Evolutionary conservation across 1,140 invertebrate species (phyloP), one percentile per base, ranked within the genome.

Genomic region (Lutraria rhynchaena): DNA sequence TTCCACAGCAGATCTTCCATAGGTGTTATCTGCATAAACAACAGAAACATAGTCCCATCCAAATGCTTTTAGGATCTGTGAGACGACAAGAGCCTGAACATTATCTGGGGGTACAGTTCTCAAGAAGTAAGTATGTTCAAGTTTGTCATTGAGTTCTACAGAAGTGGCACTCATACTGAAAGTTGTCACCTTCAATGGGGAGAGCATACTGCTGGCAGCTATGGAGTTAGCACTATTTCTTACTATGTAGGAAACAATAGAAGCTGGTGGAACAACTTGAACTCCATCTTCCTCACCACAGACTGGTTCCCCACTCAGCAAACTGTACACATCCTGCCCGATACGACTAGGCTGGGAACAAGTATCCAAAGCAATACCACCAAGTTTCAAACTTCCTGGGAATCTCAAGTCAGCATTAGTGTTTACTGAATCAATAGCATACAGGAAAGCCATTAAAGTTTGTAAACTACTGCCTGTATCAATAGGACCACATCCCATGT

Each of bases 161-260:
- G 95, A 95, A n/a, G 96, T 96, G 1, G 96, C 95, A 13, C 95
- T 96, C 90, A 96, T 96, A 55, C 95, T 96, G 85, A 97, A 95
- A 5, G 86, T 67, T 29, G 88, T 88, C 19, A 90, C 83, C 22
- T 86, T 83, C 19, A 87, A 63, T 5, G 87, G 85, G 5, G 88
- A 86, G 17, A 90, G 35, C 31, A 89, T 89, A n/a, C 85, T 82
- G 67, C 86, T 87, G 0, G 87, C 75, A 11, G 85, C 82, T 5
- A 89, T 77, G 1, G 88, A 73, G 60, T 90, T 92, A 17, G 80
- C 71, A 65, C 86, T 89, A 46, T 90, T 85, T 85, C 86, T 83
- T 73, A 89, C 83, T 29, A 92, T 33, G 85, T 86, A 78, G 33
- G 87, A 86, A 29, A 87, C 87, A 69, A 86, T 85, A 41, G 83